Evolutionary conservation across 2,797 vertebrate genomes (phyloP).

Genomic region (Scyliorhinus canicula): DNA sequence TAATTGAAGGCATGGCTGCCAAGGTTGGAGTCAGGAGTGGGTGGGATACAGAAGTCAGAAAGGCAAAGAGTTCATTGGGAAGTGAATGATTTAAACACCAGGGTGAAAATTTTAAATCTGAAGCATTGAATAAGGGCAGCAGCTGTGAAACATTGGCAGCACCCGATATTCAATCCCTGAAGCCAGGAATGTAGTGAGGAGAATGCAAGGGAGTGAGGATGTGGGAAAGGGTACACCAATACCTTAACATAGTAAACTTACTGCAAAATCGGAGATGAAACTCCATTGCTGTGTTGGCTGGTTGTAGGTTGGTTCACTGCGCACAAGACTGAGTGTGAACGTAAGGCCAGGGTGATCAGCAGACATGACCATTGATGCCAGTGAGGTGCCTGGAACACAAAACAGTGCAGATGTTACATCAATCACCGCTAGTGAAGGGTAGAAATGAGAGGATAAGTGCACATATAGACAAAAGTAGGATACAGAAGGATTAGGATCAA

Average conservation of each 20-base stretch:
- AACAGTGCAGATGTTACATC: constrained; percentile 41
- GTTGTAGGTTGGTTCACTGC: constrained; percentile 71
- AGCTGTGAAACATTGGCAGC: not conserved
- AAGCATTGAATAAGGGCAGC: too few species aligned
- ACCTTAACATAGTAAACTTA: constrained; percentile 50
- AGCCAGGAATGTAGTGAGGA: too few species aligned
- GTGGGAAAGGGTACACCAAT: not conserved
- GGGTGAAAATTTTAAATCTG: not conserved
- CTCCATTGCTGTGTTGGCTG: constrained; percentile 78
- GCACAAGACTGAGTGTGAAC: constrained; percentile 66
- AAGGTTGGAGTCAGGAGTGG: not conserved
- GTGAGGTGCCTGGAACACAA: constrained; percentile 57
- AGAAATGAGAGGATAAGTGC: not conserved
- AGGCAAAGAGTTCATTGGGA: not conserved
- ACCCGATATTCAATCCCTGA: not conserved
- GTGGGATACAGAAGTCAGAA: not conserved
- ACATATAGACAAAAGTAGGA: not conserved
- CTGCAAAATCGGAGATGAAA: constrained; percentile 73
- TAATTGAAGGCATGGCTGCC: not conserved
- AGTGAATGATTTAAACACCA: not conserved
- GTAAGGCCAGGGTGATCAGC: constrained; percentile 68
- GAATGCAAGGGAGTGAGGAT: not conserved
- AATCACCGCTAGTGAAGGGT: not conserved
- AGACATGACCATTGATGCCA: constrained; percentile 70
- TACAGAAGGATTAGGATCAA: not conserved